Evolutionary conservation across 2,888 invertebrate species (phyloP), one percentile per base, ranked within the genome.

Genomic region (Perdita meconis): DNA sequence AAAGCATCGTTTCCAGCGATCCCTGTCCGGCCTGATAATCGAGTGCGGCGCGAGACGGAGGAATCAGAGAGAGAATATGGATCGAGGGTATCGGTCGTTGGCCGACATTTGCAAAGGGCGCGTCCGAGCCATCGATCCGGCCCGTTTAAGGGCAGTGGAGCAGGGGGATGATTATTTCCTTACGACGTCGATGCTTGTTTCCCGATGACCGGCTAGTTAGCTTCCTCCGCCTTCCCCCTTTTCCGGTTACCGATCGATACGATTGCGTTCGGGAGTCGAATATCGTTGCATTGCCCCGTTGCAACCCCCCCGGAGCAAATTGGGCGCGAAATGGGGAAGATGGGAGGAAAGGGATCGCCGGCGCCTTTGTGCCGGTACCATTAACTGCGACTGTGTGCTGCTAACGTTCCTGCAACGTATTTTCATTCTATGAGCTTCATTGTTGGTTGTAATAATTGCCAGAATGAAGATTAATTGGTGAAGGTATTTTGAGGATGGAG

Each of bases 71-170:
- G 63, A 68, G 69, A 51, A 65, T 53, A 64, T 30, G 59, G 64
- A n/a, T 38, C 60, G 57, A 42, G 51, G 38, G 67, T 80, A 74
- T 70, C 68, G 76, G 59, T 81, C 71, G 79, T 74, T 73, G 79
- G 56, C 70, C 81, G 79, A 79, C 69, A 84, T 84, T 84, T 78
- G 44, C 30, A 78, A 78, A 78, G 76, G 78, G 70, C 73, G 72
- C 70, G 80, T 34, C 64, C 36, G 40, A 5, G 61, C n/a, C 51
- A 82, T 83, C 82, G 80, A 82, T 84, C 76, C 40, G 22, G 47
- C 38, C n/a, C 57, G 55, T 74, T 80, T 77, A 72, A 72, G 78
- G 73, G 71, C 79, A 76, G 68, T 57, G 51, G 66, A 56, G 44
- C 70, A 71, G 70, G 72, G 76, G 80, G 80, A 81, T 71, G 75